phyloP scores from a whole-genome alignment of 1,140 invertebrate species.

The Araneus ventricosus region DNA sequence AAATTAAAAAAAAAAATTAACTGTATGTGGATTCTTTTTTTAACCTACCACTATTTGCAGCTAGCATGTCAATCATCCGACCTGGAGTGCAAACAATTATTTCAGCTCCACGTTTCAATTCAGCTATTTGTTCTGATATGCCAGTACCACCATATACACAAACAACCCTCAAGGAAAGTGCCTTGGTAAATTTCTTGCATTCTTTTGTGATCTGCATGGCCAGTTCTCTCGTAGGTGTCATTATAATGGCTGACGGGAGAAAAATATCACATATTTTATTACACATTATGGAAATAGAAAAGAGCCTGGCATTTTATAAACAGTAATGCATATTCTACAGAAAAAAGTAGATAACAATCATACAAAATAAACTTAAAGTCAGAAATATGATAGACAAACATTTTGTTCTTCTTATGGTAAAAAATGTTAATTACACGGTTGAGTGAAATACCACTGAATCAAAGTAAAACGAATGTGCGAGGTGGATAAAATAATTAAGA shows the following conservation, averaged over 20 bases:
- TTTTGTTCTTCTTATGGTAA: too few species aligned
- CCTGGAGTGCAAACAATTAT: slow-evolving; percentile 99
- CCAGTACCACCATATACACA: slow-evolving; percentile 99
- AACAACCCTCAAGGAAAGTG: slow-evolving; percentile 91
- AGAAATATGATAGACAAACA: too few species aligned
- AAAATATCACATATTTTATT: too few species aligned
- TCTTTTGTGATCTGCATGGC: slow-evolving; percentile 99
- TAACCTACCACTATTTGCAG: slow-evolving; percentile 93
- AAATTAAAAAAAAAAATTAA: slow-evolving; percentile 31
- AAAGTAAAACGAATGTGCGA: too few species aligned
- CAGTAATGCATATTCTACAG: too few species aligned
- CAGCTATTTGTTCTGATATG: slow-evolving; percentile 96
- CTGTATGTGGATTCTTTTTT: neutral
- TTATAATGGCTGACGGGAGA: slow-evolving; percentile 87
- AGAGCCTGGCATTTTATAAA: too few species aligned
- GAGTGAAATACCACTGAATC: too few species aligned
- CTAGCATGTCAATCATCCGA: slow-evolving; percentile 99
- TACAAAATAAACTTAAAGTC: too few species aligned
- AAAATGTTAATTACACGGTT: too few species aligned
- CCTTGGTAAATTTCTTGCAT: slow-evolving; percentile 96
- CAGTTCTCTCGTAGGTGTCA: slow-evolving; percentile 98
- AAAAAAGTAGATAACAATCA: too few species aligned
- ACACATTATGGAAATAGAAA: too few species aligned
- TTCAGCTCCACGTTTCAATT: slow-evolving; percentile 97
- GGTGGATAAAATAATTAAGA: too few species aligned